Evolutionary conservation across 2,113 vertebrate species (phyloP).

Genomic region (Athene noctua): DNA sequence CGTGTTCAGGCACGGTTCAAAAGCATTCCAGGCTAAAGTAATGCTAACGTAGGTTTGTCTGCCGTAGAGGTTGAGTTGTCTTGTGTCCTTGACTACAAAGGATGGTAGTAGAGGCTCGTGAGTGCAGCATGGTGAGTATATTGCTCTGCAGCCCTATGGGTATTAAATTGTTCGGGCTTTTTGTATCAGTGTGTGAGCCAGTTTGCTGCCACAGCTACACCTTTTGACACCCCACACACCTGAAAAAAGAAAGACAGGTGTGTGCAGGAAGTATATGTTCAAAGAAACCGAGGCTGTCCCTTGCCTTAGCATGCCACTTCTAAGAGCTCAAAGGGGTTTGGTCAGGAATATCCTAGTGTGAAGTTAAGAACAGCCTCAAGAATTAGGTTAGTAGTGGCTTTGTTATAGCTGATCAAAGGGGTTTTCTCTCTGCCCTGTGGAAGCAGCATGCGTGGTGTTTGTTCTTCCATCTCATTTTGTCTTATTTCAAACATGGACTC

Average conservation of each 20-base stretch:
- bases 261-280: neutral
- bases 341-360: neutral
- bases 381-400: neutral
- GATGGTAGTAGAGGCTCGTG: neutral
- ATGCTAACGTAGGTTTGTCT: neutral
- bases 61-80: neutral
- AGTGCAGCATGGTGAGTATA: neutral
- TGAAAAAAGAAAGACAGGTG: fast-evolving
- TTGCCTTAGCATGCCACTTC: neutral
- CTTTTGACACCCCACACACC: neutral
- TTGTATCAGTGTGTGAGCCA: neutral
- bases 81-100: constrained; percentile 7
- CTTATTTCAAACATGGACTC: neutral
- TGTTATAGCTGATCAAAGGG: neutral
- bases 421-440: neutral
- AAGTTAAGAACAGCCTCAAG: neutral
- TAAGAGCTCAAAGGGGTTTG: neutral
- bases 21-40: constrained; percentile 11
- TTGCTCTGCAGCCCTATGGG: neutral
- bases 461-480: neutral
- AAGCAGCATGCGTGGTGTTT: fast-evolving
- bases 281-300: neutral
- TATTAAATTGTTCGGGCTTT: neutral
- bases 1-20: constrained; percentile 21
- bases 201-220: neutral